phyloP scores from a whole-genome alignment of 2,113 vertebrate species.

The Bambusicola thoracicus region DNA sequence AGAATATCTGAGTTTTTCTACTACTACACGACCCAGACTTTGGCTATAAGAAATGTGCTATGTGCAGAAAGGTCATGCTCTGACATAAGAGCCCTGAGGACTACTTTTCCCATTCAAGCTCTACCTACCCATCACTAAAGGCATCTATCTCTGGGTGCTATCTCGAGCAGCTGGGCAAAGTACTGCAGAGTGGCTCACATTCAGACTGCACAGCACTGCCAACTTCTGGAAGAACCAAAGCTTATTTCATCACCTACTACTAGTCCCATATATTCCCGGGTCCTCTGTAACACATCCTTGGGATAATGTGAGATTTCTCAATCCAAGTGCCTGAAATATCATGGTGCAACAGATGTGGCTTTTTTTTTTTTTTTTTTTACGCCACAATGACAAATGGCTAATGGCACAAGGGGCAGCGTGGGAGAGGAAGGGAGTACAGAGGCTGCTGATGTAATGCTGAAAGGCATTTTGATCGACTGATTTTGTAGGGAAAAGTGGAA shows the following conservation, averaged over 20 bases:
- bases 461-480: neutral
- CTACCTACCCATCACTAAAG: neutral
- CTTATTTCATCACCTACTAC: neutral
- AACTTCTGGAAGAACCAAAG: neutral
- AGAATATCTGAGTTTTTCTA: neutral
- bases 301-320: neutral
- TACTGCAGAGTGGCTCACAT: neutral
- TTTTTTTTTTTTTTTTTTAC: neutral
- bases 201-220: neutral
- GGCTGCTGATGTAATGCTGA: neutral
- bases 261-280: neutral
- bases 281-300: neutral
- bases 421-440: rapidly evolving
- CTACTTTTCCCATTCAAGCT: neutral
- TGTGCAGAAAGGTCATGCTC: conserved; percentile 17
- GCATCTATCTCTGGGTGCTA: neutral
- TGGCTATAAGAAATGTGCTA: neutral
- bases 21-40: neutral
- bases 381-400: neutral
- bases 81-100: neutral
- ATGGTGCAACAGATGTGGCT: neutral
- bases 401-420: neutral
- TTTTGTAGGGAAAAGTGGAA: neutral
- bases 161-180: neutral
- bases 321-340: neutral